Base-by-base conservation (phyloP, 2,888 invertebrate genomes). In the Corythucha ciliata region DNA sequence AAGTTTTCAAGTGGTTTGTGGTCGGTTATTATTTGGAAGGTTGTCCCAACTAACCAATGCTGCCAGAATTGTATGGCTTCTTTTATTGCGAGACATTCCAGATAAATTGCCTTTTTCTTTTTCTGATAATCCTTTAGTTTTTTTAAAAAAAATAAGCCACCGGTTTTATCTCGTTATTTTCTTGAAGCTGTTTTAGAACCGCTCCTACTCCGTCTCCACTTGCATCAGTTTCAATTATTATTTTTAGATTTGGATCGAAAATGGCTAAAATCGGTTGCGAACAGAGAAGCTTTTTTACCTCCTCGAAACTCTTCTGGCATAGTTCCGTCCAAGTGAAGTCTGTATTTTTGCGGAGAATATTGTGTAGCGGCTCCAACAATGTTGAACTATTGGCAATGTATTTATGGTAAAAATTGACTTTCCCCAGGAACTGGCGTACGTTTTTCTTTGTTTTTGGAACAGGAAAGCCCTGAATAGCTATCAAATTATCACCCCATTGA, bases 181-280 rank as follows among this genome's bases (percentile, higher is more conserved):
- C 34, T 18, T 55, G 53, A 42, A 18, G 29, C 42, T 61, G 59
- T 55, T 60, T 59, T 25, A 62, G 49, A 8, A 59, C 55, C 5
- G 59, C 61, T 48, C 60, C 62, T 10, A 60, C 21, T 27, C 61
- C 61, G 59, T 39, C 47, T 21, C 58, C 22, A 36, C 57, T 58
- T n/a, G 59, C 63, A 48, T 65, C 63, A 16, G 63, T 62, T 29
- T 58, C 60, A 12, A 65, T 62, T 6, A 58, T 33, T 16, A 61
- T 62, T 37, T 59, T 58, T 24, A 54, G 16, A 12, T 61, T 50
- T 48, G 53, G 56, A 36, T 63, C 62, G 48, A 57, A 65, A 33
- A 64, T 62, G 26, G 50, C 53, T 48, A 65, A 47, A 21, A 61
- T 48, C 18, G 62, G 63, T 58, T 59, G 20, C 7, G 59, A 55